These are phyloP conservation scores for Melanerpes aurifrons DNA, from an alignment of 2,113 vertebrate genomes.

Conservation along the genomic window DNA sequence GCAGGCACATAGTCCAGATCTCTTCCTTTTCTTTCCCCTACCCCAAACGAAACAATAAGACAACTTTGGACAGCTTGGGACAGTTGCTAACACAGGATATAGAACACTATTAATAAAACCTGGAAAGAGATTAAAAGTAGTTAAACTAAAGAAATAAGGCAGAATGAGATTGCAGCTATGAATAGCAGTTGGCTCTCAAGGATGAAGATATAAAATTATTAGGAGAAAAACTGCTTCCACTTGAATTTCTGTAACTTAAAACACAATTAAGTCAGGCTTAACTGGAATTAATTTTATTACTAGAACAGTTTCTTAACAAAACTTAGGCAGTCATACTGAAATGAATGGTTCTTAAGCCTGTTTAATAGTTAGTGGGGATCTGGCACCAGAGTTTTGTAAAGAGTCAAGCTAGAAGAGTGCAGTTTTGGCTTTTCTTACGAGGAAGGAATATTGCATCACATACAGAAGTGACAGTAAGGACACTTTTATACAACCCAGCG, in stretches of 20 bases:
- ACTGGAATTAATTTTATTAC: background rate
- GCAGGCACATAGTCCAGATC: background rate
- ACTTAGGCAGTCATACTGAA: background rate
- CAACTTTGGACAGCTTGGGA: background rate
- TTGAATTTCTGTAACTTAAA: background rate
- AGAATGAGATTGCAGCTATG: background rate
- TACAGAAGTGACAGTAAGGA: conserved; percentile 36
- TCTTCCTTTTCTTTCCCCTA: background rate
- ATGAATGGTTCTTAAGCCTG: background rate
- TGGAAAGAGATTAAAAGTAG: background rate
- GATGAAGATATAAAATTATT: background rate
- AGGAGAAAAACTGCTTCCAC: background rate
- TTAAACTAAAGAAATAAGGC: background rate
- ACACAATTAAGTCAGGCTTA: background rate
- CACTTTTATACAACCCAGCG: background rate
- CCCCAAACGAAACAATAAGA: background rate
- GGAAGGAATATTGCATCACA: background rate
- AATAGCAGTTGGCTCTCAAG: background rate
- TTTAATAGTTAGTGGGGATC: background rate
- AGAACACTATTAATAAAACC: background rate
- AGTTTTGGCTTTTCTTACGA: background rate
- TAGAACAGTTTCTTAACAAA: background rate
- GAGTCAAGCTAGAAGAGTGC: background rate
- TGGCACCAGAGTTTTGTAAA: background rate
- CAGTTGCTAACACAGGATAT: background rate